phyloP scores from a whole-genome alignment of 2,888 invertebrate species.

The Amblyjoppa fuscipennis region DNA sequence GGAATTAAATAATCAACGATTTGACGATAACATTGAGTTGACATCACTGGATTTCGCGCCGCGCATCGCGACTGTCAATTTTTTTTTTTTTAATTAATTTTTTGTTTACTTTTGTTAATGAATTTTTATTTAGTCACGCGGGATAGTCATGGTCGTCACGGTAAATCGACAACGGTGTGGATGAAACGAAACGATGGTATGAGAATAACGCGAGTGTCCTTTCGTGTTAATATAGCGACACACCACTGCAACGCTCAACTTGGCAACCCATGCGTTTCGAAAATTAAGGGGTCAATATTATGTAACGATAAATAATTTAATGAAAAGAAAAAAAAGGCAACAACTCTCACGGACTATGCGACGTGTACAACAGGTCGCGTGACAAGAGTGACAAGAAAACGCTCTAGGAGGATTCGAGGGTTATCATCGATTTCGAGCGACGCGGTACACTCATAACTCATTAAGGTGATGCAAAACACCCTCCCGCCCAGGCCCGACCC shows the following conservation, averaged over 20 bases:
- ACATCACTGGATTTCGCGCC: slow-evolving; percentile 70
- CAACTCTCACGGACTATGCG: slow-evolving; percentile 26
- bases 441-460: slow-evolving; percentile 67
- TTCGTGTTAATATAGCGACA: slow-evolving; percentile 82
- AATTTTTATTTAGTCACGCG: slow-evolving; percentile 16
- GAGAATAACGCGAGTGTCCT: slow-evolving; percentile 42
- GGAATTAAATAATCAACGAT: neutral
- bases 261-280: slow-evolving; percentile 81
- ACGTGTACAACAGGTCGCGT: slow-evolving; percentile 34
- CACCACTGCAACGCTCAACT: slow-evolving; percentile 83
- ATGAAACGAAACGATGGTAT: slow-evolving; percentile 29
- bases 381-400: slow-evolving; percentile 23
- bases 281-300: slow-evolving; percentile 57
- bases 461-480: slow-evolving; percentile 19
- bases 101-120: neutral
- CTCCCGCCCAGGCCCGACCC: too few species aligned
- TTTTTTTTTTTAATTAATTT: slow-evolving; percentile 7
- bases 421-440: slow-evolving; percentile 61
- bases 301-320: slow-evolving; percentile 58
- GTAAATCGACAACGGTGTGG: neutral
- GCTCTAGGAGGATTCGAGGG: slow-evolving; percentile 52
- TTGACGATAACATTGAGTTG: neutral
- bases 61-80: slow-evolving; percentile 61
- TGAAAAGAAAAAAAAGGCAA: slow-evolving; percentile 41
- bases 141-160: slow-evolving; percentile 3